These are phyloP conservation scores for Rhadinocentrus ornatus DNA, from an alignment of 2,797 vertebrate species.

Conservation along the genomic window DNA sequence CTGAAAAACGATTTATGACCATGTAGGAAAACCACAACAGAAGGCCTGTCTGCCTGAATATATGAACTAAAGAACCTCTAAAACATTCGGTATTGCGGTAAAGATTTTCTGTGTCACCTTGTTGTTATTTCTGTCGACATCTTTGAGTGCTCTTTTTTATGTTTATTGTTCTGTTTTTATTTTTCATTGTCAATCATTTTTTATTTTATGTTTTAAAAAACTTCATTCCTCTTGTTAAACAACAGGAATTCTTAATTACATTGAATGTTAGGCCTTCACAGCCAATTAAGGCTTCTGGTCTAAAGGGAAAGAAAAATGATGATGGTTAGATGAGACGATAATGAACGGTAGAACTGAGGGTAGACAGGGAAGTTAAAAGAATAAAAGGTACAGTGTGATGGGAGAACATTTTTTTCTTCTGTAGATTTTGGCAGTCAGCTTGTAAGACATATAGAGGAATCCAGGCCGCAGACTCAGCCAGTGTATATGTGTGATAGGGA, in stretches of 20 bases:
- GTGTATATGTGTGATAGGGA: slow-evolving; percentile 11
- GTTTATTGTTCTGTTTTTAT: slow-evolving; percentile 11
- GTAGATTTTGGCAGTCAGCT: slow-evolving; percentile 56
- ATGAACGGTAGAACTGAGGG: not conserved
- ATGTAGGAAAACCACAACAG: slow-evolving; percentile 52
- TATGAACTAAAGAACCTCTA: slow-evolving; percentile 48
- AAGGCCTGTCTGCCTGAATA: slow-evolving; percentile 44
- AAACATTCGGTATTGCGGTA: slow-evolving; percentile 61
- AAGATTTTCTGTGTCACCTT: slow-evolving; percentile 44
- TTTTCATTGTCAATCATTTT: slow-evolving; percentile 1
- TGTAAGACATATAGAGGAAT: slow-evolving; percentile 44
- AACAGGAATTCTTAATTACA: not conserved
- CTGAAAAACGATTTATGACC: slow-evolving; percentile 36
- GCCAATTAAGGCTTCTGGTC: not conserved
- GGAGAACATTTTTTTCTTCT: slow-evolving; percentile 31
- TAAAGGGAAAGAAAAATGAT: not conserved
- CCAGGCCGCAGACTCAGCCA: slow-evolving; percentile 46
- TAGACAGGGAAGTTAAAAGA: slow-evolving; percentile 11
- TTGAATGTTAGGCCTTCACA: not conserved
- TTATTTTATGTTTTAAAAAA: slow-evolving; percentile 39
- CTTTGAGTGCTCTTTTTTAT: slow-evolving; percentile 30
- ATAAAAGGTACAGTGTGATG: not conserved
- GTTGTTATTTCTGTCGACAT: slow-evolving; percentile 43
- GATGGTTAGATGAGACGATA: too few relatives aligned
- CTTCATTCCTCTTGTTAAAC: not conserved